Evolutionary conservation across 1,140 invertebrate genomes (phyloP), one percentile per base, ranked within the genome.

Genomic region (Psix sp.): DNA sequence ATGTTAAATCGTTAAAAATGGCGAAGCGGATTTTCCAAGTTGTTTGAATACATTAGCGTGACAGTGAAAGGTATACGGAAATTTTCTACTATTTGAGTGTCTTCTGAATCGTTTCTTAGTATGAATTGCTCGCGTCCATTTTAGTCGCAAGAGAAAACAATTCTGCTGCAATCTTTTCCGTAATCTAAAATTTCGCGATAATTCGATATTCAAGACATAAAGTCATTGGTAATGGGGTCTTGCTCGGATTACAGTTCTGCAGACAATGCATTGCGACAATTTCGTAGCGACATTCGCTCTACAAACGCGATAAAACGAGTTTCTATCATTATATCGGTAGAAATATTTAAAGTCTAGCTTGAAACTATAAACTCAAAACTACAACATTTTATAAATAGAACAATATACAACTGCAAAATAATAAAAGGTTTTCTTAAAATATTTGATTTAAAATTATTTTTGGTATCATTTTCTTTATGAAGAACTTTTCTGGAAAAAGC

Each of bases 171-270:
- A 66, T 66, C 70, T 73, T 59, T 66, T 66, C 54, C 46, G 31
- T 60, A 60, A 73, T 66, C 70, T 73, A 39, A 66, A 62, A 66
- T 73, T 66, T 73, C 45, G 68, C 42, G 56, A 71, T 49, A 62
- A 71, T 66, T 71, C 66, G 66, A 66, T 60, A 72, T 70, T 52
- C 16, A 16, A 24, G 39, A 21, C 42, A 56, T 75, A 68, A 38
- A 39, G 60, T 79, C 77, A 71, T 73, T 52, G 72, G 79, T 79
- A 82, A 82, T 76, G 59, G 54, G 76, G 77, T 78, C 80, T 60
- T 60, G 72, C 52, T 72, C 51, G 73, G 76, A 81, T 65, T 39
- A 54, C 73, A 63, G 48, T 70, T 48, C 65, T 2, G 2, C 48
- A 42, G 60, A 68, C 66, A 70, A 46, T 35, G 13, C 36, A 26